phyloP scores from a whole-genome alignment of 2,888 invertebrate species.

The Clistopyga incitator region DNA sequence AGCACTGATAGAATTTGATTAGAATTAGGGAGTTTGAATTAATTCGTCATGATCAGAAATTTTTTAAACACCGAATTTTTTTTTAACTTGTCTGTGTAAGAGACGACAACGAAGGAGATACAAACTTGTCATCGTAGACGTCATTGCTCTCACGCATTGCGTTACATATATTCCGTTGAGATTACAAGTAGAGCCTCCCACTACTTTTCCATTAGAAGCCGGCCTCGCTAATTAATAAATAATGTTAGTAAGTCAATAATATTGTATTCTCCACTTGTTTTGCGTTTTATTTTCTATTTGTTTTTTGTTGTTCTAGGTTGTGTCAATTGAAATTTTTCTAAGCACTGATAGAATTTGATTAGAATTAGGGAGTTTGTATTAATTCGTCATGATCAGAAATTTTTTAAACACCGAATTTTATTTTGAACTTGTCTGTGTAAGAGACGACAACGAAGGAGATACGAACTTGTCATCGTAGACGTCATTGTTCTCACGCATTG shows the following conservation, averaged over 20 bases:
- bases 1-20: no score
- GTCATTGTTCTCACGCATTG: slow-evolving; percentile 43
- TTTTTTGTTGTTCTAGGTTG: no score
- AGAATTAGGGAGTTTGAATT: no score
- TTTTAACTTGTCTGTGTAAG: not conserved
- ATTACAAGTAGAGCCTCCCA: slow-evolving; percentile 26
- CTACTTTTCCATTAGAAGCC: not conserved
- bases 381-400: not conserved
- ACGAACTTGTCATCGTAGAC: slow-evolving; percentile 13
- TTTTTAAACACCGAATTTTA: slow-evolving; percentile 38
- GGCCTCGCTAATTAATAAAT: not conserved
- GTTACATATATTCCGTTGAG: slow-evolving; percentile 32
- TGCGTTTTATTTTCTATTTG: no score
- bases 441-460: slow-evolving; percentile 8
- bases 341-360: no score
- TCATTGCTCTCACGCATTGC: slow-evolving; percentile 45
- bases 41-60: no score
- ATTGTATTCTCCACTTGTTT: no score
- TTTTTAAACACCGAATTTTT: slow-evolving; percentile 42
- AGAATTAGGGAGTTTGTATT: no score
- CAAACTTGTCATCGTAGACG: slow-evolving; percentile 17
- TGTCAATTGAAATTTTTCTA: no score
- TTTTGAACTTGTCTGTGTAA: not conserved
- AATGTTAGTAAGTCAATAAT: not conserved
- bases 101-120: slow-evolving; percentile 8